A percentile compares a stretch with the other conserved stretches of the same genome.
phyloP scores from a whole-genome alignment of 2,888 invertebrate genomes.

The Nematopogon swammerdamellus region DNA sequence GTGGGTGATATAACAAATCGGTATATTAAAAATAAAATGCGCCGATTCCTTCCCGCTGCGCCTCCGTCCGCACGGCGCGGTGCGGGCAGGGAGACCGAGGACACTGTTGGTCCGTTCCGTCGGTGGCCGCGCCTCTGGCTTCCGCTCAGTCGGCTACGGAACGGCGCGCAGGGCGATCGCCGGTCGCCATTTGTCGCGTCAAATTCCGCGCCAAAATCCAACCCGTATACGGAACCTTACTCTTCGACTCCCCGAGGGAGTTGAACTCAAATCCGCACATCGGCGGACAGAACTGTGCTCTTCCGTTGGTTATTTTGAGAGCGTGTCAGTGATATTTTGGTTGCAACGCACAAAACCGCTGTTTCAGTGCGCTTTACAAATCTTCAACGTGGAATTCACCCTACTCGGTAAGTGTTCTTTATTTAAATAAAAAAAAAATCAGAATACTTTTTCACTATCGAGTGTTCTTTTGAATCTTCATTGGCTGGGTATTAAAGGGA shows the following conservation, averaged over 20 bases:
- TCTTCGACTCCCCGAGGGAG: background rate
- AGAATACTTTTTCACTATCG: too few relatives aligned
- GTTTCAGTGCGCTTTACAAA: background rate
- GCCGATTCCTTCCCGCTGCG: background rate
- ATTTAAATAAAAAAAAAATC: too few relatives aligned
- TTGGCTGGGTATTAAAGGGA: too few relatives aligned
- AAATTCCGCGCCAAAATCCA: background rate
- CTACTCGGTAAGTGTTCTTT: too few relatives aligned
- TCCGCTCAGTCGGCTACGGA: conserved; percentile 1
- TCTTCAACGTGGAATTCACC: background rate
- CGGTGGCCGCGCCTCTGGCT: background rate
- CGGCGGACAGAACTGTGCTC: background rate
- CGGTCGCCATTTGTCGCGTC: background rate
- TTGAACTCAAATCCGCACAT: background rate
- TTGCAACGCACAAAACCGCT: background rate
- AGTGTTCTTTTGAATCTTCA: too few relatives aligned
- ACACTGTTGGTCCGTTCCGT: background rate
- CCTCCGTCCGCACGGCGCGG: background rate
- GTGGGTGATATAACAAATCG: background rate
- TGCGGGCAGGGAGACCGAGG: too few relatives aligned
- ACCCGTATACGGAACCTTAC: background rate
- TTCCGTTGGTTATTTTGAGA: background rate
- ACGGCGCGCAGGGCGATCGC: conserved; percentile 1
- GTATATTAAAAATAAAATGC: background rate
- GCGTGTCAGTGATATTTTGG: background rate